These are phyloP conservation scores for Nixonia krombeini DNA, from an alignment of 1,140 invertebrate species.

Conservation along the genomic window DNA sequence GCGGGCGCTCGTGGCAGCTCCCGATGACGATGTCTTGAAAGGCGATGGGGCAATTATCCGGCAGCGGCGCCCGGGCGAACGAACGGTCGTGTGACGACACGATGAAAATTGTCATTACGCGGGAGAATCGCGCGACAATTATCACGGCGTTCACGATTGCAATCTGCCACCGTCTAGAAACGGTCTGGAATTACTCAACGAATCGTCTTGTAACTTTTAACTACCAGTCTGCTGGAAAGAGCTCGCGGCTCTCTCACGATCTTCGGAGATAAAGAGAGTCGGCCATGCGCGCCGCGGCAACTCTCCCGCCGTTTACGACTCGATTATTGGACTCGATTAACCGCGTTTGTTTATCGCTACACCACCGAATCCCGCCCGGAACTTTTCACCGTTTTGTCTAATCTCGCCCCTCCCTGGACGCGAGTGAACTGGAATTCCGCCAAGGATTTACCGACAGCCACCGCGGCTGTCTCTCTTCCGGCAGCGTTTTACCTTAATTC, in stretches of 20 bases:
- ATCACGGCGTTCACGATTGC: constrained; percentile 69
- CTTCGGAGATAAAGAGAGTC: constrained; percentile 24
- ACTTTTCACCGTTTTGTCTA: too few relatives aligned
- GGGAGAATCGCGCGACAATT: constrained; percentile 67
- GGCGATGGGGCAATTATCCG: constrained; percentile 63
- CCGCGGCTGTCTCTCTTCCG: constrained; percentile 44
- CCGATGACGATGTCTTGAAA: constrained; percentile 58
- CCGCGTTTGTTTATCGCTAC: constrained; percentile 19
- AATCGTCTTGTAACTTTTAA: constrained; percentile 71
- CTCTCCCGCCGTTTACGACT: constrained; percentile 32
- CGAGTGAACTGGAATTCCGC: too few relatives aligned
- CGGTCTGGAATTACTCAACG: constrained; percentile 71
- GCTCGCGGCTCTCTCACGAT: constrained; percentile 46
- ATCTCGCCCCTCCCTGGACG: too few relatives aligned
- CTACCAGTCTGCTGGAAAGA: constrained; percentile 56
- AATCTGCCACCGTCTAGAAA: constrained; percentile 69
- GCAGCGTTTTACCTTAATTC: constrained; percentile 47
- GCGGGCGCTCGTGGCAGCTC: constrained; percentile 24
- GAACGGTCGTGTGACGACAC: constrained; percentile 64
- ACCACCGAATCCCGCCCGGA: too few relatives aligned
- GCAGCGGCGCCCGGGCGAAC: constrained; percentile 42
- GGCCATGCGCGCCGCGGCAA: too few relatives aligned
- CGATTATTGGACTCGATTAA: constrained; percentile 32
- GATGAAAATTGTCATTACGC: constrained; percentile 70
- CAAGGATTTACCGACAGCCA: constrained; percentile 48